Evolutionary conservation across 2,797 vertebrate genomes (phyloP).

Genomic region (Chiloscyllium punctatum): DNA sequence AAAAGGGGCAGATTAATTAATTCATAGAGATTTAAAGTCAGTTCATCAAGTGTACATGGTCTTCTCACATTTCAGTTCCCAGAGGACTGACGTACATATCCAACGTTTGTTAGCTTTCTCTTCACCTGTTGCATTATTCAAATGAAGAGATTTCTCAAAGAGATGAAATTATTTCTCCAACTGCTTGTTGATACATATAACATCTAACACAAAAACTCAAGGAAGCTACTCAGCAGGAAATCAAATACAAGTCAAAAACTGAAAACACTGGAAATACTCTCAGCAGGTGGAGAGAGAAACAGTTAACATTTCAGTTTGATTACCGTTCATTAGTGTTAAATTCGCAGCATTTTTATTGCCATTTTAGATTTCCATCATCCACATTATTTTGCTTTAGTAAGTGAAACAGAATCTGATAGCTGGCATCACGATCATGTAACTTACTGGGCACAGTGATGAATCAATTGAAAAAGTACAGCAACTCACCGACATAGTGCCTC

Average conservation of each 20-base stretch:
- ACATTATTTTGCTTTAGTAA: neutral
- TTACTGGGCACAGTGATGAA: neutral
- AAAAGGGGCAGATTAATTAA: neutral
- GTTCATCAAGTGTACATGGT: neutral
- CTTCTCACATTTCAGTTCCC: neutral
- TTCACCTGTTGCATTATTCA: constrained; percentile 43
- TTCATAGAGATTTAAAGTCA: neutral
- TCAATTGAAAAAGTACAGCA: neutral
- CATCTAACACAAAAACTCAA: neutral
- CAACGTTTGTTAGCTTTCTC: neutral
- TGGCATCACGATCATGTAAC: neutral
- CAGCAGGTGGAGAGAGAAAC: neutral
- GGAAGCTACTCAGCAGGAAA: neutral
- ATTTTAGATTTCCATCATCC: neutral
- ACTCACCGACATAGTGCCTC: constrained; percentile 87
- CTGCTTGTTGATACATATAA: neutral
- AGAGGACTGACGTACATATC: neutral
- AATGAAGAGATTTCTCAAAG: neutral
- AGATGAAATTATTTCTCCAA: neutral
- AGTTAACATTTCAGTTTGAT: neutral
- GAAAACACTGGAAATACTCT: neutral
- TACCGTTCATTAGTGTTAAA: neutral
- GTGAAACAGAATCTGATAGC: neutral
- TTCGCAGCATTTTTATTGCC: neutral
- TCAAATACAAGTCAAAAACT: neutral